Base-by-base conservation (phyloP, 2,888 invertebrate species). In the Hermaeophaga mercurialis region DNA sequence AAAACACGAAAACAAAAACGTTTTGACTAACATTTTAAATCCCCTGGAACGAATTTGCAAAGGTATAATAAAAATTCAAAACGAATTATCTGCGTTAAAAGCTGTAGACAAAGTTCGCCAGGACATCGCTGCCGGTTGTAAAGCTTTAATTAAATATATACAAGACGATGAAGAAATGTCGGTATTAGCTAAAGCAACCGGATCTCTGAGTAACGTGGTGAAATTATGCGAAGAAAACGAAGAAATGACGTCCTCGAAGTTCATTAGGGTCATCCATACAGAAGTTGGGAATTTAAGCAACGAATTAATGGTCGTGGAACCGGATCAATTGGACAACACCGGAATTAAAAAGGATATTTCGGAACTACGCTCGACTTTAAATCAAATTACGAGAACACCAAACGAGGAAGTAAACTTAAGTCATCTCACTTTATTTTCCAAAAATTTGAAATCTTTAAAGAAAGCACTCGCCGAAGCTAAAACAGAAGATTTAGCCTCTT, bases 11-110 rank as follows among this genome's bases (percentile, higher is more conserved):
- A 62, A 66, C 14, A 70, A 72, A 58, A 69, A 75, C 0, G 56
- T 75, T 2, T 62, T 77, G 8, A 72, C 73, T 62, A 70, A 70
- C 31, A 59, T 77, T 9, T 39, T 74, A 1, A 65, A 69, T 52
- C 73, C 75, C 1, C 54, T 78, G 19, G 77, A 78, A 62, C 66
- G 67, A 34, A 62, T 77, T 8, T 71, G 70, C 7, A 76, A 75
- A 59, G 67, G 68, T 2, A 72, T 78, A 11, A 73, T 77, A 15
- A 70, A 64, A 38, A 72, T 77, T 11, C 71, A 76, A 59, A 69
- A 65, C 52, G 65, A 66, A 45, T 50, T 71, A 17, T 62, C 62
- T n/a, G 64, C 57, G 31, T 66, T 68, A 54, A 58, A 56, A 18
- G 45, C 56, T 28, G 12, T 73, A 4, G 58, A 60, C 4, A 63